These are phyloP conservation scores for Poecilia velifera DNA, from an alignment of 2,797 vertebrate species.

Conservation along the genomic window DNA sequence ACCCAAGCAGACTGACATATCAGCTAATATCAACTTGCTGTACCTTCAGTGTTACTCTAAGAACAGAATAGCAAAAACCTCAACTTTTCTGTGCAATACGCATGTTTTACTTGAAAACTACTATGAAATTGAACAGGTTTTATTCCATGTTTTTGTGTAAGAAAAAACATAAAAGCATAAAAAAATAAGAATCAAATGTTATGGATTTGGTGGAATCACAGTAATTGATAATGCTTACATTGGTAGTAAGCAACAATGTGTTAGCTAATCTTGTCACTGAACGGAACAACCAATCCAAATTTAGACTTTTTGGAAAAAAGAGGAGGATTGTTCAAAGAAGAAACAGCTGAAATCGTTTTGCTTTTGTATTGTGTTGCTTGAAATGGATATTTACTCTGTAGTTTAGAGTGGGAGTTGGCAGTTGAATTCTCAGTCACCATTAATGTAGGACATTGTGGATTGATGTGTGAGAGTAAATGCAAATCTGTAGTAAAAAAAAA, in stretches of 20 bases:
- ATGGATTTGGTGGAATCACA: neutral
- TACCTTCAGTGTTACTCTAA: neutral
- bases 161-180: neutral
- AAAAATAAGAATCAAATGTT: neutral
- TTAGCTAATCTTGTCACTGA: neutral
- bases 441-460: neutral
- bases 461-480: neutral
- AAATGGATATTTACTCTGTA: slow-evolving; percentile 26
- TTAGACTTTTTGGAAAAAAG: neutral
- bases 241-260: too few relatives aligned
- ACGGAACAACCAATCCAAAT: neutral
- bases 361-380: slow-evolving; percentile 55
- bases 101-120: neutral
- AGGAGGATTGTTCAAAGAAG: slow-evolving; percentile 25
- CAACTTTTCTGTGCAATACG: neutral
- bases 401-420: neutral
- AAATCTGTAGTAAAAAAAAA: neutral
- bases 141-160: neutral
- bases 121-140: neutral
- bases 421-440: neutral
- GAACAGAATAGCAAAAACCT: neutral
- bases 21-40: neutral
- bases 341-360: slow-evolving; percentile 36
- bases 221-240: too few relatives aligned
- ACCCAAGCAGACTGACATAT: neutral